Evolutionary conservation across 2,113 vertebrate species (phyloP).

Genomic region (Dermatemys mawii): DNA sequence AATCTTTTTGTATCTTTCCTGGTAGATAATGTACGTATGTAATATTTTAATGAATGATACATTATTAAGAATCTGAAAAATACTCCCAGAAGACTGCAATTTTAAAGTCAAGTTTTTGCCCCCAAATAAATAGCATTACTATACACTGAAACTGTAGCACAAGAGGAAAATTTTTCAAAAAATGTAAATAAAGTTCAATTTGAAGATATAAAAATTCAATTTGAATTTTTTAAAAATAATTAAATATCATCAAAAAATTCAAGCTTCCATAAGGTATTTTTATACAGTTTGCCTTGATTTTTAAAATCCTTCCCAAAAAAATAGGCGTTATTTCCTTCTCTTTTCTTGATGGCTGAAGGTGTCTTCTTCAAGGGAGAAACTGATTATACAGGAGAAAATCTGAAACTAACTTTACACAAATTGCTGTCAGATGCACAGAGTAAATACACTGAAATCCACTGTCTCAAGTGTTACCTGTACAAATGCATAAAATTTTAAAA

Average conservation of each 20-base stretch:
- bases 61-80: neutral
- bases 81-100: neutral
- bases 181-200: neutral
- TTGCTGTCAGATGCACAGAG: neutral
- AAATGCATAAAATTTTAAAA: neutral
- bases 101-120: neutral
- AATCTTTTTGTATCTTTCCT: neutral
- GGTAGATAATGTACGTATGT: neutral
- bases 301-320: neutral
- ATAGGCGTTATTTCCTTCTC: neutral
- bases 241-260: neutral
- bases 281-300: neutral
- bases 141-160: neutral
- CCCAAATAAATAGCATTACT: neutral
- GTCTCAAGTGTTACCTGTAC: neutral
- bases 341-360: neutral
- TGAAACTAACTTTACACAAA: neutral
- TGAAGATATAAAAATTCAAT: neutral
- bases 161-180: neutral
- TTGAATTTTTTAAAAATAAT: neutral
- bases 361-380: neutral
- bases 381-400: neutral
- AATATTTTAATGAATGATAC: neutral
- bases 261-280: neutral
- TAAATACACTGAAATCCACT: neutral